Percentiles rank a stretch among this genome's conserved stretches.
phyloP scores from a whole-genome alignment of 2,888 invertebrate genomes.

The Buathra laborator region DNA sequence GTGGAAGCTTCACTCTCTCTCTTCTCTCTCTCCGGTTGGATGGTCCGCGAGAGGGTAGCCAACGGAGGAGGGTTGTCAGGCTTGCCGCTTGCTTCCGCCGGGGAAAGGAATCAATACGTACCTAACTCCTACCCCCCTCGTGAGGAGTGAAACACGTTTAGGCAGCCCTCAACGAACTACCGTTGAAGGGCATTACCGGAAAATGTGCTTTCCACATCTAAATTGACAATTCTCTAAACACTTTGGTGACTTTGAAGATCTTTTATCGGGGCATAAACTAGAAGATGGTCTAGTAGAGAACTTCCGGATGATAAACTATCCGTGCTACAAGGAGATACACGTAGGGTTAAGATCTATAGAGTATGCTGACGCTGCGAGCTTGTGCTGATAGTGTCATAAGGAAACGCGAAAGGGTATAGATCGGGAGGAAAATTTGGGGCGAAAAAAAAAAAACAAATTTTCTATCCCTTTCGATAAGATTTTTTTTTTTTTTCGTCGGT shows the following conservation, averaged over 20 bases:
- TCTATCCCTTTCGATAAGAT: not conserved
- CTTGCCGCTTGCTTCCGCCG: constrained; percentile 56
- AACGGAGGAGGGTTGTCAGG: constrained; percentile 43
- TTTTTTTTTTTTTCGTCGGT: not conserved
- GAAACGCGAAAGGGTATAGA: no score
- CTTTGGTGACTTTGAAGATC: no score
- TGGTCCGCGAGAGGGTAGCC: constrained; percentile 23
- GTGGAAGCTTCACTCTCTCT: constrained; percentile 1
- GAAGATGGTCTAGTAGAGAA: no score
- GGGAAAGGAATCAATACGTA: constrained; percentile 78
- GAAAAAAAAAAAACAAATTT: not conserved
- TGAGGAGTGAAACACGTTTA: constrained; percentile 70
- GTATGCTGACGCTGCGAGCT: no score
- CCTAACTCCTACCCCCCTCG: constrained; percentile 68
- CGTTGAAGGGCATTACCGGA: not conserved
- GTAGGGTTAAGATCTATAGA: no score
- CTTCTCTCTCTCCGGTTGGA: constrained; percentile 33
- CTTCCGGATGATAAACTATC: no score
- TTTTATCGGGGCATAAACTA: no score
- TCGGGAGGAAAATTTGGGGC: no score
- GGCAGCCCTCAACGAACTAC: constrained; percentile 19
- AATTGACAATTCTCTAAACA: not conserved
- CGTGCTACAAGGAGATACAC: no score
- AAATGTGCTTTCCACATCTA: not conserved
- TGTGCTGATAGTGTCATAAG: no score